Conservation (phyloP, 1,140 invertebrate species). For the Latrodectus geometricus region DNA sequence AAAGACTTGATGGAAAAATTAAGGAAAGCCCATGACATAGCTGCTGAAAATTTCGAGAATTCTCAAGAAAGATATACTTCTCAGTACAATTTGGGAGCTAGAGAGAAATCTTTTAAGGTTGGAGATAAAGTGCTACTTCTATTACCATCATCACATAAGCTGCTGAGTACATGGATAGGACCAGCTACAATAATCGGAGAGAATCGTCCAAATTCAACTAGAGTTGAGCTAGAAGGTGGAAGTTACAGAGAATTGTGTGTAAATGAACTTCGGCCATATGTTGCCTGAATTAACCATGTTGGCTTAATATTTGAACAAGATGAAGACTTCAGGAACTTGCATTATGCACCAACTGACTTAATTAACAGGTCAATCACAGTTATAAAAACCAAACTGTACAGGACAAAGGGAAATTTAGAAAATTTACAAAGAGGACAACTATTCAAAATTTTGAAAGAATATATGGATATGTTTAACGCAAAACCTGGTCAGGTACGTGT, state of each 20-base stretch:
- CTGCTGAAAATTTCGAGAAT: not conserved
- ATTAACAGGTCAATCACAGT: not conserved
- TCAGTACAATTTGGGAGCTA: not conserved
- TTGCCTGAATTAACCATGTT: not conserved
- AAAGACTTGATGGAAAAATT: constrained; percentile 1
- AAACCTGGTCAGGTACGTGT: too few relatives aligned
- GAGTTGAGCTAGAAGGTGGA: not conserved
- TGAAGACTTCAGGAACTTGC: not conserved
- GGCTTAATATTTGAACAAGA: not conserved
- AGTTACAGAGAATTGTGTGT: not conserved
- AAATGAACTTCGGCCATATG: not conserved
- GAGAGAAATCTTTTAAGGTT: not conserved
- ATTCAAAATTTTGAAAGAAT: too few relatives aligned
- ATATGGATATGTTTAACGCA: too few relatives aligned
- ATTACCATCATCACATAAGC: not conserved
- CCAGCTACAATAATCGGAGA: not conserved
- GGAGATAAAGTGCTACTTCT: not conserved
- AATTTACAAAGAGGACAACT: too few relatives aligned
- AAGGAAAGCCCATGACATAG: not conserved
- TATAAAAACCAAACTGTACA: not conserved
- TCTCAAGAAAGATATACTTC: not conserved
- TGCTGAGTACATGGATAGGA: not conserved
- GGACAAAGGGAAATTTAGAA: not conserved
- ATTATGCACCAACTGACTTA: not conserved
- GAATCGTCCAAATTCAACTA: not conserved